phyloP scores from a whole-genome alignment of 2,113 vertebrate genomes.

The Phycodurus eques region DNA sequence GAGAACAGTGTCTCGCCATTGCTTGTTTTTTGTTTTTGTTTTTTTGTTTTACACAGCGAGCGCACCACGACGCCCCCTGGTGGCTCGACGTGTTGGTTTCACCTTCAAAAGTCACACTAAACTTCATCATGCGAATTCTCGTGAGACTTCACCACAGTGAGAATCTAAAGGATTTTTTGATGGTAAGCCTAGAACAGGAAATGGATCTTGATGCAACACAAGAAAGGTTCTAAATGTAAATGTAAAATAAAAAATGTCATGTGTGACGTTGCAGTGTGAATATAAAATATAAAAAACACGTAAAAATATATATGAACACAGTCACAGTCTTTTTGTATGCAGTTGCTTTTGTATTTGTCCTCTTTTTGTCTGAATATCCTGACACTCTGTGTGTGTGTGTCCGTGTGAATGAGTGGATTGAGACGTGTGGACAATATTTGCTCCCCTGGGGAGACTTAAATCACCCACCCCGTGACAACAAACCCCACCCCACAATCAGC shows the following conservation, averaged over 20 bases:
- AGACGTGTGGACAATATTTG: constrained; percentile 37
- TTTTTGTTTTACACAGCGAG: constrained; percentile 9
- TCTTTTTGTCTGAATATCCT: neutral
- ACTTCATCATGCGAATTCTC: neutral
- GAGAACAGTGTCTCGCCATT: constrained; percentile 69
- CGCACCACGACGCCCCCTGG: neutral
- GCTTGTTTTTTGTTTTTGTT: constrained; percentile 65
- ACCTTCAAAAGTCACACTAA: neutral
- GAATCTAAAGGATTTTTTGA: neutral
- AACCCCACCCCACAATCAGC: constrained; percentile 64
- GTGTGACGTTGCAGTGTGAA: no score
- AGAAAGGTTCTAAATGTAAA: neutral
- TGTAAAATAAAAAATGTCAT: neutral
- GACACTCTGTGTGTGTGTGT: neutral
- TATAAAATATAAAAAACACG: no score
- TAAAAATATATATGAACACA: no score
- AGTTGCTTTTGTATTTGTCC: neutral
- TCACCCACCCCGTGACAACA: constrained; percentile 55
- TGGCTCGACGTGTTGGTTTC: neutral
- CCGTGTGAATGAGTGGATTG: constrained; percentile 39
- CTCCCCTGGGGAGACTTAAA: constrained; percentile 52
- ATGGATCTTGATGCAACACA: neutral
- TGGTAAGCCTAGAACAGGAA: neutral
- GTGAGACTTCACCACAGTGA: neutral
- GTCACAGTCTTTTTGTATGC: neutral